A percentile compares a stretch with the other conserved stretches of the same genome.
These are phyloP conservation scores for Phoenicopterus ruber DNA, from an alignment of 2,113 vertebrate genomes.

Conservation along the genomic window DNA sequence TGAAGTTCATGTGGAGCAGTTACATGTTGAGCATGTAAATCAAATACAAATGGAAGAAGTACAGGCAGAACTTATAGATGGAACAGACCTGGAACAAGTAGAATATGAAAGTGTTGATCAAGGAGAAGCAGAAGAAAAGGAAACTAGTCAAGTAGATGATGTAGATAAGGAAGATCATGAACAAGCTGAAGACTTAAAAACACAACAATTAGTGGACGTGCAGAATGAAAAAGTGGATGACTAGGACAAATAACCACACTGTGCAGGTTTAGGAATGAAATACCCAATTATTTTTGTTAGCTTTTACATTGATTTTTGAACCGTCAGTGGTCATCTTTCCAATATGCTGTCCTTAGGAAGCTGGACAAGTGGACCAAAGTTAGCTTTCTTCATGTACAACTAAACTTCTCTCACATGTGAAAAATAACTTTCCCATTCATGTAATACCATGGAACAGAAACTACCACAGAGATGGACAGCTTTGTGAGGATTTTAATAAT, in stretches of 20 bases:
- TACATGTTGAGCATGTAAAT: conserved; percentile 77
- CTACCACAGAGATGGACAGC: conserved; percentile 15
- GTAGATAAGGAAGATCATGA: background rate
- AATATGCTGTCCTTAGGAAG: conserved; percentile 41
- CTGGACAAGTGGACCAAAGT: conserved; percentile 73
- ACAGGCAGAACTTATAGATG: conserved; percentile 75
- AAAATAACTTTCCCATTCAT: background rate
- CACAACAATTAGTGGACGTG: conserved; percentile 32
- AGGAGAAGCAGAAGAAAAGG: conserved; percentile 52
- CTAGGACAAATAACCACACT: conserved; percentile 15
- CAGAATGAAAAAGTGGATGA: conserved; percentile 19
- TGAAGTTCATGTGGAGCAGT: conserved; percentile 80
- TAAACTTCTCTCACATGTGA: conserved; percentile 45
- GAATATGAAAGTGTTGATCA: conserved; percentile 63
- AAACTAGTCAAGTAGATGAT: conserved; percentile 21
- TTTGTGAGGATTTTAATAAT: conserved; percentile 62
- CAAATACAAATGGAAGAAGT: conserved; percentile 82
- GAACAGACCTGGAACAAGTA: conserved; percentile 69
- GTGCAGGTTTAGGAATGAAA: conserved; percentile 42
- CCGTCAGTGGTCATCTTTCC: background rate
- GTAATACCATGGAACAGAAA: conserved; percentile 29
- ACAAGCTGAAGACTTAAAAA: conserved; percentile 41
- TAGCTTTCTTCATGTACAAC: conserved; percentile 47
- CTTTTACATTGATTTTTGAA: conserved; percentile 44
- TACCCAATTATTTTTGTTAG: conserved; percentile 50